These are phyloP conservation scores for Polietes domitor DNA, from an alignment of 2,888 invertebrate genomes.

Conservation along the genomic window DNA sequence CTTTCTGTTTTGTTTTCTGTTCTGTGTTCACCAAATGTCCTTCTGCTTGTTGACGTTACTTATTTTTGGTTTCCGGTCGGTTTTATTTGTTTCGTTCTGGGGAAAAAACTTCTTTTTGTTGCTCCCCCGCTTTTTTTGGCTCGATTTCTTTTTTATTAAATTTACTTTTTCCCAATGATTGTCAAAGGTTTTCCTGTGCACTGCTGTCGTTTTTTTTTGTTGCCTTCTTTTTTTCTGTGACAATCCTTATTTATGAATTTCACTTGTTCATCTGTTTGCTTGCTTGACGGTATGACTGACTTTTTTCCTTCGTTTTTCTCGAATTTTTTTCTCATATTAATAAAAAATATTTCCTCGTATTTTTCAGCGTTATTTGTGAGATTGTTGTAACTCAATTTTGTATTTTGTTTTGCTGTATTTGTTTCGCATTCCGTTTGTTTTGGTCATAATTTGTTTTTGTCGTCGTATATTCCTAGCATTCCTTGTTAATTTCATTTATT, in stretches of 20 bases:
- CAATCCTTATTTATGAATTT: constrained; percentile 1
- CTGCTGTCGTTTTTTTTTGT: constrained; percentile 22
- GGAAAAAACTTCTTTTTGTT: not conserved
- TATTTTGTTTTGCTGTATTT: constrained; percentile 20
- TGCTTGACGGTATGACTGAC: not conserved
- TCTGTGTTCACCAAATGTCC: constrained; percentile 3
- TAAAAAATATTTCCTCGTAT: constrained; percentile 3
- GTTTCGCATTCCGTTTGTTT: not conserved
- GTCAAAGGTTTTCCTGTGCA: constrained; percentile 60
- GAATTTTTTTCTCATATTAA: constrained; percentile 8
- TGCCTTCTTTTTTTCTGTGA: too few relatives aligned
- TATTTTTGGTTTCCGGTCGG: constrained; percentile 45
- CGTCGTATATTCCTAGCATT: not conserved
- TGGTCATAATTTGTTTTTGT: not conserved
- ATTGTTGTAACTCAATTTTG: constrained; percentile 40
- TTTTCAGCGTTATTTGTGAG: not conserved
- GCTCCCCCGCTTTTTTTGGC: not conserved
- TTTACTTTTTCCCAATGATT: constrained; percentile 53
- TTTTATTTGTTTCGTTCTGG: constrained; percentile 37
- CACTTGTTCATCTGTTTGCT: not conserved
- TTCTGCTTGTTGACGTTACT: constrained; percentile 42
- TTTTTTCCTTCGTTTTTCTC: too few relatives aligned
- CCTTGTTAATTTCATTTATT: constrained; percentile 12
- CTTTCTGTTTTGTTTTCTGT: not conserved
- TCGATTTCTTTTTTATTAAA: constrained; percentile 40